Base-by-base conservation (phyloP, 2,113 vertebrate species). In the Callithrix jacchus region DNA sequence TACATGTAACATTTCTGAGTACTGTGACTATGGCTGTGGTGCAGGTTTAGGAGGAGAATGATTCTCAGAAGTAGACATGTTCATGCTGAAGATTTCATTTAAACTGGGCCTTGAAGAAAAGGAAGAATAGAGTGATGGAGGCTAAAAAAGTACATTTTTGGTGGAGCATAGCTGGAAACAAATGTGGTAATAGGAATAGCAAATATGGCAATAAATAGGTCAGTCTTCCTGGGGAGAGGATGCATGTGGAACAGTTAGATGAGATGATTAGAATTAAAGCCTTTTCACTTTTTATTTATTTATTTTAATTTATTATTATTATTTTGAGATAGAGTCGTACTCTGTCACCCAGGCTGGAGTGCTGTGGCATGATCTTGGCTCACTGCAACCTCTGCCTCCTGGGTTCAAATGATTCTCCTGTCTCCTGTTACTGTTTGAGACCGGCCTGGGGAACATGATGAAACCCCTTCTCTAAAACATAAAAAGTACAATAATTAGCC, bases 1-100 rank as follows among this genome's bases (percentile, higher is more conserved):
- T 6, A 0, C 12, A 3, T 27, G 37, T 13, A 70, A 37, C 68
- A 95, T 96, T 92, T 89, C 54, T 21, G 40, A 96, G 95, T 95
- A 90, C 58, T 80, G 11, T 66, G 83, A 82, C 66, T 94, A 94
- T 87, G 97, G 93, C 74, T 98, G 94, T 98, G 96, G 97, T 96
- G 85, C n/a, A 97, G 64, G 87, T 94, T 96, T 83, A 74, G 58
- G 40, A 97, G 61, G 58, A 93, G 35, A 30, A 40, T 52, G 40
- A 66, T 61, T 84, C 17, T 80, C 47, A 64, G 14, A 40, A 61
- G 18, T 49, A 54, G 27, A 77, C 52, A 42, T 56, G 0, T 52
- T 52, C 23, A 45, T 71, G 37, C 16, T 89, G 45, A 85, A 61
- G 40, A 42, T n/a, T 25, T n/a, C 64, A 85, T 30, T 88, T 70